These are phyloP conservation scores for Machaerirhynchus nigripectus DNA, from an alignment of 2,113 vertebrate genomes.

Conservation along the genomic window DNA sequence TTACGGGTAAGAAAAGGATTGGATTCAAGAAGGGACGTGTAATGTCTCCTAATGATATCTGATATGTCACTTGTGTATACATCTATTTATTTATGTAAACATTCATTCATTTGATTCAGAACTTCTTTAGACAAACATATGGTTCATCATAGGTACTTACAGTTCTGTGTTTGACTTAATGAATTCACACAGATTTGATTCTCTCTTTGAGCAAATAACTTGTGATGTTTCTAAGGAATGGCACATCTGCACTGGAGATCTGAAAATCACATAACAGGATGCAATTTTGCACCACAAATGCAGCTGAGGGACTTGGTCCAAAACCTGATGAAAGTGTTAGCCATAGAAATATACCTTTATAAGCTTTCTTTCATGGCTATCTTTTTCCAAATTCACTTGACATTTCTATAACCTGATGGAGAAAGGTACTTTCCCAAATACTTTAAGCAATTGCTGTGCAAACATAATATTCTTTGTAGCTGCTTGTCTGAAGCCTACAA, in stretches of 20 bases:
- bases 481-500: background rate
- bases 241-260: slow-evolving; percentile 11
- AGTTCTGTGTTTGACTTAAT: background rate
- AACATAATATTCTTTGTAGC: background rate
- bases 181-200: slow-evolving; percentile 12
- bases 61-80: background rate
- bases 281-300: background rate
- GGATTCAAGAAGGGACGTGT: background rate
- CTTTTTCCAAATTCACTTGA: background rate
- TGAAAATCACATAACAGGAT: slow-evolving; percentile 9
- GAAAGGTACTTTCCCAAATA: background rate
- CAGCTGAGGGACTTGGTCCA: background rate
- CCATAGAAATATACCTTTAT: background rate
- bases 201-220: slow-evolving; percentile 23
- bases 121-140: background rate
- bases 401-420: background rate
- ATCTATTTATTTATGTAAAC: slow-evolving; percentile 7
- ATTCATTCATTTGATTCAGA: background rate
- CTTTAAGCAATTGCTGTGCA: background rate
- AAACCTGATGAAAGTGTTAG: background rate
- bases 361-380: background rate
- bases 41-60: background rate
- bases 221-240: slow-evolving; percentile 4
- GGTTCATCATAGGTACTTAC: background rate
- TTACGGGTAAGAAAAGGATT: background rate